phyloP scores from a whole-genome alignment of 2,797 vertebrate species.

The Presbytis comata region DNA sequence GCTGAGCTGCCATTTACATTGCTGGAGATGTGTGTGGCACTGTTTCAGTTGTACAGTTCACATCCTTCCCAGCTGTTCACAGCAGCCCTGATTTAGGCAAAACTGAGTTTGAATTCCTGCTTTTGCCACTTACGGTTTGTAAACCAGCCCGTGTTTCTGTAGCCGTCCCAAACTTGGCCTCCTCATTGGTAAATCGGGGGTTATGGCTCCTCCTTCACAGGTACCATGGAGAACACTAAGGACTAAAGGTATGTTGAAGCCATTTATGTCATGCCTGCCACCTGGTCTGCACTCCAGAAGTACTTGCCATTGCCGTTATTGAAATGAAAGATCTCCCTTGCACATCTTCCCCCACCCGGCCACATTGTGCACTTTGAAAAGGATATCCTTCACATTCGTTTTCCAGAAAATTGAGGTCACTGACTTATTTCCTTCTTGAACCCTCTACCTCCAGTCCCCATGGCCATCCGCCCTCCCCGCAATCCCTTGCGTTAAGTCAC shows the following conservation, averaged over 20 bases:
- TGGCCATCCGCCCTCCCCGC: rapidly evolving
- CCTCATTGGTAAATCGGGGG: neutral
- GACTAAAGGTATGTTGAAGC: rapidly evolving
- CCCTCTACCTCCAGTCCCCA: conserved; percentile 37
- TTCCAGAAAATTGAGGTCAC: conserved; percentile 65
- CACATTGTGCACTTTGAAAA: neutral
- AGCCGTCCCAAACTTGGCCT: neutral
- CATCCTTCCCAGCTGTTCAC: neutral
- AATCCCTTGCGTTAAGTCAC: neutral
- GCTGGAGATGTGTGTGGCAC: rapidly evolving
- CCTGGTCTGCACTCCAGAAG: neutral
- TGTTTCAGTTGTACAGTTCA: neutral
- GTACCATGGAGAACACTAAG: neutral
- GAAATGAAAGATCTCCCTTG: neutral
- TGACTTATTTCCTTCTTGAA: neutral
- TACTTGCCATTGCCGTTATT: rapidly evolving
- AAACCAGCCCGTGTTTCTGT: neutral
- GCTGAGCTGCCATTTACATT: neutral
- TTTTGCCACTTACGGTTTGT: neutral
- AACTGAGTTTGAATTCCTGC: neutral
- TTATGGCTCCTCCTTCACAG: neutral
- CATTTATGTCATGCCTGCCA: neutral
- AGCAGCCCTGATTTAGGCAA: neutral
- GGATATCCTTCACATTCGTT: neutral
- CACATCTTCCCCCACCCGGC: neutral